Conservation (phyloP, 2,888 invertebrate species). For the Acronicta psi region DNA sequence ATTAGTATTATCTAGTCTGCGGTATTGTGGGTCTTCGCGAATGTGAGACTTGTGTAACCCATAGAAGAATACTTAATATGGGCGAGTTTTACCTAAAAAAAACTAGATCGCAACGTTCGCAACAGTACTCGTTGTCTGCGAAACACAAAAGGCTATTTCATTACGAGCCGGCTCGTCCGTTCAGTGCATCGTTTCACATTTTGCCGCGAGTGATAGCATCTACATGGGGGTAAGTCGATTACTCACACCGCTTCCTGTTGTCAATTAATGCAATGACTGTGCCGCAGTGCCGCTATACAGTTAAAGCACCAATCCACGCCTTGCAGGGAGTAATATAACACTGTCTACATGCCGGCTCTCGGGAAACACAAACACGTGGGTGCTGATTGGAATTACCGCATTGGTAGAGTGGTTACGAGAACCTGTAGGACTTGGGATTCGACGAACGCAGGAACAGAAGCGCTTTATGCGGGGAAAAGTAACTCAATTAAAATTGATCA, state of each 20-base stretch:
- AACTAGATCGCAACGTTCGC: background rate
- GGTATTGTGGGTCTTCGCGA: too few species aligned
- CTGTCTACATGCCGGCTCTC: slow-evolving; percentile 17
- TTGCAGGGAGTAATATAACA: slow-evolving; percentile 28
- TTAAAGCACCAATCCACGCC: slow-evolving; percentile 36
- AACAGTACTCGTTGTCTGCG: background rate
- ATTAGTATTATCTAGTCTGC: too few species aligned
- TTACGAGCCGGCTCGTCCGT: slow-evolving; percentile 3
- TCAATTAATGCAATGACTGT: slow-evolving; percentile 75
- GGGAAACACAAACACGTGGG: slow-evolving; percentile 7
- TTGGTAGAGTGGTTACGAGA: background rate
- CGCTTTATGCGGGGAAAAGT: too few species aligned
- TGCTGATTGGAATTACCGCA: background rate
- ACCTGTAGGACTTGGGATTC: too few species aligned
- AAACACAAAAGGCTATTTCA: background rate
- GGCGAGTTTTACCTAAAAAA: too few species aligned
- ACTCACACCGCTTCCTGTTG: slow-evolving; percentile 69
- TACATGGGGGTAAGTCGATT: slow-evolving; percentile 47
- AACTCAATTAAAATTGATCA: too few species aligned
- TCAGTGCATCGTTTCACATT: slow-evolving; percentile 18
- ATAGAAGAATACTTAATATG: too few species aligned
- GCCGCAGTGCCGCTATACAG: slow-evolving; percentile 49
- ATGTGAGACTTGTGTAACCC: too few species aligned
- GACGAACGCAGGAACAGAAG: too few species aligned
- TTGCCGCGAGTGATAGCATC: slow-evolving; percentile 47